These are phyloP conservation scores for Coreius guichenoti DNA, from an alignment of 2,797 vertebrate species.

Conservation along the genomic window DNA sequence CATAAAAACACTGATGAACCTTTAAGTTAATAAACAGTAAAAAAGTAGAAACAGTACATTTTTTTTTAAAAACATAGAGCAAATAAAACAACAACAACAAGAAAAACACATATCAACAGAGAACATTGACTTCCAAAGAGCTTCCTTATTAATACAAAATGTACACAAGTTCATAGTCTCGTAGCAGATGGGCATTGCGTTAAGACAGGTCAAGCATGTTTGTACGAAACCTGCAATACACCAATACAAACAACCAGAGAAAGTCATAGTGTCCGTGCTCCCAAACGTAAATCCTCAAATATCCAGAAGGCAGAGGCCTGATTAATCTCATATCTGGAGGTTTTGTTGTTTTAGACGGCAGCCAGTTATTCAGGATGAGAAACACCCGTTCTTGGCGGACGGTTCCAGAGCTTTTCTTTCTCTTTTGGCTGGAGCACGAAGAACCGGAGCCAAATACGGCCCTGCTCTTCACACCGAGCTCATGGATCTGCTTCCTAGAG, in stretches of 20 bases:
- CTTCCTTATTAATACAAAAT: slow-evolving; percentile 74
- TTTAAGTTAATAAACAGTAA: slow-evolving; percentile 92
- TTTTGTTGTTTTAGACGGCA: slow-evolving; percentile 60
- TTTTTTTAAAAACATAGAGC: slow-evolving; percentile 73
- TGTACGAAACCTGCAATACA: slow-evolving; percentile 67
- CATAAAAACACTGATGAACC: slow-evolving; percentile 96
- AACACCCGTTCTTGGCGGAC: slow-evolving; percentile 52
- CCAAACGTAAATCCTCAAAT: slow-evolving; percentile 75
- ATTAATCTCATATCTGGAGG: slow-evolving; percentile 73
- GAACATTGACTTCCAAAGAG: slow-evolving; percentile 71
- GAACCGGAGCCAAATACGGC: slow-evolving; percentile 21
- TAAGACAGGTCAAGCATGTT: slow-evolving; percentile 58
- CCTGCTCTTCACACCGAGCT: slow-evolving; percentile 34
- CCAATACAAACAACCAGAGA: slow-evolving; percentile 55
- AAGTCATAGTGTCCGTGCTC: slow-evolving; percentile 56
- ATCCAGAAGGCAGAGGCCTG: slow-evolving; percentile 71
- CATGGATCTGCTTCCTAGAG: slow-evolving; percentile 38
- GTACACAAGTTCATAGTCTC: slow-evolving; percentile 79
- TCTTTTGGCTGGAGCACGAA: slow-evolving; percentile 6
- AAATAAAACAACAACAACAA: slow-evolving; percentile 64
- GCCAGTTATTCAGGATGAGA: slow-evolving; percentile 65
- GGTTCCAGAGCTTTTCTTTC: slow-evolving; percentile 31
- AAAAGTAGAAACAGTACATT: slow-evolving; percentile 85
- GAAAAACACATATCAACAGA: slow-evolving; percentile 61
- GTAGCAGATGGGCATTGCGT: slow-evolving; percentile 68